These are phyloP conservation scores for Probosciger aterrimus DNA, from an alignment of 2,113 vertebrate genomes.

Conservation along the genomic window DNA sequence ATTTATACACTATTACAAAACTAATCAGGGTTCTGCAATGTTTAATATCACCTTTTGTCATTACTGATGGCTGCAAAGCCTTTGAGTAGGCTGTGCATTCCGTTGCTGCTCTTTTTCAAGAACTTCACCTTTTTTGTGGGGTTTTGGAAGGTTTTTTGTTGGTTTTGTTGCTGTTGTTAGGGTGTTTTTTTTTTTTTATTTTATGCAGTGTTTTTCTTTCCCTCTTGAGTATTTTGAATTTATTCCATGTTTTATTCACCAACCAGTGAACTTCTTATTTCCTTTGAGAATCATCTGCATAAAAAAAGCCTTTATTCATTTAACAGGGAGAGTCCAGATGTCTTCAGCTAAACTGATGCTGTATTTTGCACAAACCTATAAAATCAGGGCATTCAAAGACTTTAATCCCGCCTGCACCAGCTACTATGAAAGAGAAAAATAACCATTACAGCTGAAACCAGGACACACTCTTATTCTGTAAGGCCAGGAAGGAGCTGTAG, in stretches of 20 bases:
- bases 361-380: not conserved
- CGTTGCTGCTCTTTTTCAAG: not conserved
- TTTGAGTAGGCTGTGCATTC: not conserved
- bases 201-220: not conserved
- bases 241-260: slow-evolving; percentile 51
- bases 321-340: slow-evolving; percentile 47
- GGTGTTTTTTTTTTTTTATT: not conserved
- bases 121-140: not conserved
- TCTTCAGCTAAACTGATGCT: slow-evolving; percentile 2
- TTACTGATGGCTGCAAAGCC: not conserved
- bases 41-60: slow-evolving; percentile 27
- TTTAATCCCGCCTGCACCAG: not conserved
- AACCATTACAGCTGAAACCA: not conserved
- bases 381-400: slow-evolving; percentile 23
- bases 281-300: slow-evolving; percentile 23
- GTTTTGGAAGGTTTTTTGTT: not conserved
- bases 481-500: not conserved
- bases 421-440: not conserved
- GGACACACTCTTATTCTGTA: not conserved
- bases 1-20: slow-evolving; percentile 35
- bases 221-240: not conserved
- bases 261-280: slow-evolving; percentile 21
- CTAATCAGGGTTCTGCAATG: slow-evolving; percentile 13
- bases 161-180: too few species aligned
- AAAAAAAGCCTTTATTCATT: slow-evolving; percentile 21